Base-by-base conservation (phyloP, 1,140 invertebrate species). In the Papilio glaucus region DNA sequence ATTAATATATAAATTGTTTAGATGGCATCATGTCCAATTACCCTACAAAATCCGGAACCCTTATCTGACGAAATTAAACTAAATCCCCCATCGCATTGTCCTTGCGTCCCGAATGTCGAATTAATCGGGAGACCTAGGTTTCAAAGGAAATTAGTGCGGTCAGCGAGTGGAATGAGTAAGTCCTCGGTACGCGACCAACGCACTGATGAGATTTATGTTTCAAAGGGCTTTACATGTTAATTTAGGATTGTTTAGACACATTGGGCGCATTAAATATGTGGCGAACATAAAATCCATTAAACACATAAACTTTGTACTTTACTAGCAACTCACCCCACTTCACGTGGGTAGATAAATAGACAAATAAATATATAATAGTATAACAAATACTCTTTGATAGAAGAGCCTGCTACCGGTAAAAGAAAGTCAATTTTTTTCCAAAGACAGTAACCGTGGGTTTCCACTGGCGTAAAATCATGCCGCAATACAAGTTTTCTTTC, bases 91-190 rank as follows among this genome's bases (percentile, higher is more conserved):
- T 21, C 10, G 8, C n/a, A 33, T 26, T 60, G 15, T 10, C 37
- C 37, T 15, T 18, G 29, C 33, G 33, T 37, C 15, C 37, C 61
- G n/a, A 63, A 63, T 63, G 37, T 21, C 61, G 37, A 39, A 63
- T 39, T 38, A 63, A 38, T 63, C 61, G 15, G 29, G 37, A 63
- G 61, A 63, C 61, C 61, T 63, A 39, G 61, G 61, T 63, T 63
- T 63, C 61, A 63, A 63, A 63, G 61, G 61, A 63, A 63, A 63
- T 63, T 37, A 63, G 61, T 63, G 15, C 61, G 61, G 33, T 38
- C 61, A 63, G 33, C 15, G 33, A 33, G 9, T 39, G 61, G 61
- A 63, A 63, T 62, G n/a, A 63, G 61, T 53, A 53, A 8, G 13
- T 21, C 33, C 13, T 39, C n/a, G 15, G 33, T 12, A 39, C 38